Evolutionary conservation across 2,888 invertebrate genomes (phyloP).

Genomic region (Teinopalpus imperialis): DNA sequence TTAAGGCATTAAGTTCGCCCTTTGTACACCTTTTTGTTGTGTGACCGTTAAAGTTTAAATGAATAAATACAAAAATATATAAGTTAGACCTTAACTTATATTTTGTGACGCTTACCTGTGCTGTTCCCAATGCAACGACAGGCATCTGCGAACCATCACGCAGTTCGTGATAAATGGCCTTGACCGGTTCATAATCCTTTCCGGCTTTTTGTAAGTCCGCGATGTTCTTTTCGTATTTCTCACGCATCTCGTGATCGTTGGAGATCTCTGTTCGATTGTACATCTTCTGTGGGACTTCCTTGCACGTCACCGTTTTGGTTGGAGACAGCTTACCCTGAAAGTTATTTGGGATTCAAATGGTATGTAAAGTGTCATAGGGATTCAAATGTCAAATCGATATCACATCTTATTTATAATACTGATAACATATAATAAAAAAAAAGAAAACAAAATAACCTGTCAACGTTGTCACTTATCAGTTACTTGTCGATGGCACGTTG

Average conservation of each 20-base stretch:
- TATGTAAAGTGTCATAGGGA: too few species aligned
- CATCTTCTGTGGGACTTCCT: constrained; percentile 1
- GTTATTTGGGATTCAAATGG: neutral
- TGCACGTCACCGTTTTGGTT: constrained; percentile 23
- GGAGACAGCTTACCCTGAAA: constrained; percentile 45
- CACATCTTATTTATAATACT: too few species aligned
- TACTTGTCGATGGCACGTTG: too few species aligned
- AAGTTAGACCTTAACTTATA: neutral
- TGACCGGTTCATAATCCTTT: constrained; percentile 41
- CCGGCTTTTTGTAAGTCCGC: constrained; percentile 45
- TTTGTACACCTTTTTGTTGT: too few species aligned
- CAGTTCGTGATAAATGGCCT: constrained; percentile 43
- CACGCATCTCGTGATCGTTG: constrained; percentile 29
- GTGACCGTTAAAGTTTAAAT: too few species aligned
- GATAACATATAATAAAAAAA: too few species aligned
- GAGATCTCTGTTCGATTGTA: neutral
- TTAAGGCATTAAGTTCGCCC: too few species aligned
- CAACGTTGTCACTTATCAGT: too few species aligned
- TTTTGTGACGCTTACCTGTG: constrained; percentile 48
- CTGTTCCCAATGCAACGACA: constrained; percentile 56
- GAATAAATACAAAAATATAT: neutral
- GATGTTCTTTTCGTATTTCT: constrained; percentile 39
- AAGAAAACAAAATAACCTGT: too few species aligned
- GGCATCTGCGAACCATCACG: constrained; percentile 52
- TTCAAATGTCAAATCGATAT: too few species aligned